A percentile compares a stretch with the other conserved stretches of the same genome.
phyloP scores from a whole-genome alignment of 37 sponge, comb jelly and placozoan species.

The Geodia barretti region DNA sequence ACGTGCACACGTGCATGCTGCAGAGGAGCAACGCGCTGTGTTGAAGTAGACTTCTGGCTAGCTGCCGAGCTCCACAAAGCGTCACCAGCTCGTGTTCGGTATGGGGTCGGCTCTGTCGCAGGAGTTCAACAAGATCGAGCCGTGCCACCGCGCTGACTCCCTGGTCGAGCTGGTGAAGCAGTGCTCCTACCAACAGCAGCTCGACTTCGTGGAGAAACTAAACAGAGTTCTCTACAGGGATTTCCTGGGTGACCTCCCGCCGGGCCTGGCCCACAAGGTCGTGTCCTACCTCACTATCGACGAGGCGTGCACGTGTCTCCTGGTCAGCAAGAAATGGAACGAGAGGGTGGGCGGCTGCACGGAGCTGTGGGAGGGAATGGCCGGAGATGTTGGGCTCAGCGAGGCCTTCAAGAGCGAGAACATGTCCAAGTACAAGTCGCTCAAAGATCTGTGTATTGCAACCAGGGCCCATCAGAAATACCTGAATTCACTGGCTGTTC shows the following conservation, averaged over 20 bases:
- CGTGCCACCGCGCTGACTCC: not conserved
- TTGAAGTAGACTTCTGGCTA: too few species aligned
- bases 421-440: not conserved
- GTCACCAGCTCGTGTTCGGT: too few species aligned
- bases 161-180: constrained; percentile 27
- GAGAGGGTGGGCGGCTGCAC: constrained; percentile 11
- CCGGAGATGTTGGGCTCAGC: constrained; percentile 18
- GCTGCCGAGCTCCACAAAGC: too few species aligned
- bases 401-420: not conserved
- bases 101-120: not conserved
- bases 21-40: too few species aligned
- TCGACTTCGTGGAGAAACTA: constrained; percentile 22
- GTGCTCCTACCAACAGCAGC: constrained; percentile 49
- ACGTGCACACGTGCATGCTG: too few species aligned
- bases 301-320: constrained; percentile 27
- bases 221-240: constrained; percentile 36
- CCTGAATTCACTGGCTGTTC: constrained; percentile 3
- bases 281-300: constrained; percentile 26
- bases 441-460: constrained; percentile 19
- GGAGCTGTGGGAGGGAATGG: constrained; percentile 27
- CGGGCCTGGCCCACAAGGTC: constrained; percentile 5
- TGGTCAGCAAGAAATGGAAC: constrained; percentile 58
- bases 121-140: constrained; percentile 17
- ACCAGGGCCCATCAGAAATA: constrained; percentile 21
- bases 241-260: constrained; percentile 35